Conservation (phyloP, 2,797 vertebrate species). For the Rhinophrynus dorsalis region DNA sequence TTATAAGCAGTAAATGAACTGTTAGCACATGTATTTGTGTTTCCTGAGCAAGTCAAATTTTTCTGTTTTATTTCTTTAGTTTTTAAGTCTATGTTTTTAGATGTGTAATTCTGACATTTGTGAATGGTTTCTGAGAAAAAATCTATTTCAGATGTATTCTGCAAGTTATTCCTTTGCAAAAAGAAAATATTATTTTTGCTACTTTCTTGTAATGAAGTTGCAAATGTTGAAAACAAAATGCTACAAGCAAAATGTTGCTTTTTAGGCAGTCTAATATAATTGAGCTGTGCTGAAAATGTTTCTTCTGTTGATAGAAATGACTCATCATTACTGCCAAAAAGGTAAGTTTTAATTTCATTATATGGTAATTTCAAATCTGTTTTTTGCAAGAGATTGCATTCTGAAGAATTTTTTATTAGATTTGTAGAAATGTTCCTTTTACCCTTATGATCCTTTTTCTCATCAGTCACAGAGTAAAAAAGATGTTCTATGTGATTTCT, state of each 20-base stretch:
- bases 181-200: constrained; percentile 7
- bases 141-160: neutral
- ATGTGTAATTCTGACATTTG: neutral
- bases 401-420: constrained; percentile 3
- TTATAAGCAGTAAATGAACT: too few species aligned
- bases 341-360: constrained; percentile 5
- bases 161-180: neutral
- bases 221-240: constrained; percentile 8
- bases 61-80: neutral
- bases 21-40: neutral
- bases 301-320: constrained; percentile 5
- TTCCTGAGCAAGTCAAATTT: neutral
- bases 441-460: neutral
- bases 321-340: neutral
- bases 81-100: neutral
- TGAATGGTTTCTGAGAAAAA: neutral
- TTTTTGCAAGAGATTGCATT: neutral
- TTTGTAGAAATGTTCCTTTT: neutral
- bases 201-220: constrained; percentile 12
- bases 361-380: neutral
- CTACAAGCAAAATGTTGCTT: constrained; percentile 6
- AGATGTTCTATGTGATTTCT: neutral
- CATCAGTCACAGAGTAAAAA: neutral
- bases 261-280: neutral
- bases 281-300: constrained; percentile 15